phyloP scores from a whole-genome alignment of 2,113 vertebrate species.

The Amphiprion percula region DNA sequence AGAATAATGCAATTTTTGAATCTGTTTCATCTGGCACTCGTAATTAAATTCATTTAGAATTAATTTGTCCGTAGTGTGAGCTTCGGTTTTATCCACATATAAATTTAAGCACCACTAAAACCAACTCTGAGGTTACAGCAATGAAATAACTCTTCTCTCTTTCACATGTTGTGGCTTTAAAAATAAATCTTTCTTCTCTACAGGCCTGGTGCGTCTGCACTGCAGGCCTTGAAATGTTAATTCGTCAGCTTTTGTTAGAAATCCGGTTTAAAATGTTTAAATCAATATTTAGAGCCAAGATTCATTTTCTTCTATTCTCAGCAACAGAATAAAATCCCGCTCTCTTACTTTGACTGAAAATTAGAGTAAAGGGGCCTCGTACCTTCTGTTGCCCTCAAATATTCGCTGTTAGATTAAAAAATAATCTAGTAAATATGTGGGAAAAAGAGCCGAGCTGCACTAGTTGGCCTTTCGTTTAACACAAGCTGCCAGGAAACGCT shows the following conservation, averaged over 20 bases:
- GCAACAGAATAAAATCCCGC: not conserved
- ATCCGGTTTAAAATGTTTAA: not conserved
- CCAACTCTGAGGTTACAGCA: not conserved
- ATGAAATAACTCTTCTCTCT: not conserved
- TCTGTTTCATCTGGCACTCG: not conserved
- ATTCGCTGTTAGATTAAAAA: not conserved
- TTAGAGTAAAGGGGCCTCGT: conserved; percentile 13
- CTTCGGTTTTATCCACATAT: not conserved
- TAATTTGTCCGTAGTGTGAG: not conserved
- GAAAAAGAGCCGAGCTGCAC: conserved; percentile 18
- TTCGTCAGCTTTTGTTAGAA: not conserved
- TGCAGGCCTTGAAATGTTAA: conserved; percentile 21
- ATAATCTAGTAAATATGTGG: not conserved
- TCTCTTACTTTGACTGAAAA: not conserved
- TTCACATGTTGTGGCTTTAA: not conserved
- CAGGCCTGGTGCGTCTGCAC: conserved; percentile 37
- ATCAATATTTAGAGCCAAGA: not conserved
- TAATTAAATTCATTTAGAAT: not conserved
- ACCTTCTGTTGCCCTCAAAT: not conserved
- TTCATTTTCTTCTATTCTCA: not conserved
- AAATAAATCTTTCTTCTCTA: not conserved
- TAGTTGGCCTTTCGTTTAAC: conserved; percentile 39
- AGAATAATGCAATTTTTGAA: not conserved
- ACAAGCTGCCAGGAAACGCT: conserved; percentile 84
- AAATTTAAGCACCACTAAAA: not conserved